A percentile compares a stretch with the other conserved stretches of the same genome.
These are phyloP conservation scores for Drosophila rubida DNA, from an alignment of 2,888 invertebrate species.

Conservation along the genomic window DNA sequence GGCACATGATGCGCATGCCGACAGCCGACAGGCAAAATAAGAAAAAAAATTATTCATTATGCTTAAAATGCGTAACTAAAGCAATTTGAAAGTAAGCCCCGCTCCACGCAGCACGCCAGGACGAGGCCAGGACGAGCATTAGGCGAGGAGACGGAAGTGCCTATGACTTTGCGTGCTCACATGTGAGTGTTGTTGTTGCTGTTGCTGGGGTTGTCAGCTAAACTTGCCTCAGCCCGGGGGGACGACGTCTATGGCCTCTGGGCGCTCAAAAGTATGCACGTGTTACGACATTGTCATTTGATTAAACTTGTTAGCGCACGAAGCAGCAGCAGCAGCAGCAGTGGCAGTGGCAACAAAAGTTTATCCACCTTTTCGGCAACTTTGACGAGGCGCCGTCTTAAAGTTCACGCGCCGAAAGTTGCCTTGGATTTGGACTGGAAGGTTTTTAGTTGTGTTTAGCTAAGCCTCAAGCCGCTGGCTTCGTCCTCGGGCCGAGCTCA, in stretches of 20 bases:
- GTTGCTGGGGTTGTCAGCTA: slow-evolving; percentile 15
- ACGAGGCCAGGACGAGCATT: not conserved
- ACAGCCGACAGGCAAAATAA: not conserved
- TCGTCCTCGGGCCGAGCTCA: not conserved
- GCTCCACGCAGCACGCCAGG: slow-evolving; percentile 38
- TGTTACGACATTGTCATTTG: slow-evolving; percentile 77
- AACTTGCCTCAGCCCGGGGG: slow-evolving; percentile 35
- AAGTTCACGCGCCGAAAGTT: slow-evolving; percentile 34
- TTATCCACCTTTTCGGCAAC: slow-evolving; percentile 44
- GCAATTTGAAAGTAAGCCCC: slow-evolving; percentile 70
- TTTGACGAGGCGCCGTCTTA: slow-evolving; percentile 47
- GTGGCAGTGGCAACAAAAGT: slow-evolving; percentile 38
- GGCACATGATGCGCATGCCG: slow-evolving; percentile 26
- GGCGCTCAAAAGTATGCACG: slow-evolving; percentile 68
- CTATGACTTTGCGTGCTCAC: slow-evolving; percentile 58
- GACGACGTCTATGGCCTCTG: slow-evolving; percentile 24
- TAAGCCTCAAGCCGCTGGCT: slow-evolving; percentile 13
- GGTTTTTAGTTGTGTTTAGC: slow-evolving; percentile 20
- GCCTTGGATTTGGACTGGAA: slow-evolving; percentile 23
- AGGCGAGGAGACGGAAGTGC: not conserved
- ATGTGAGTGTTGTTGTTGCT: slow-evolving; percentile 36
- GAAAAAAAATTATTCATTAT: slow-evolving; percentile 72
- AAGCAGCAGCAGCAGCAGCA: slow-evolving; percentile 8
- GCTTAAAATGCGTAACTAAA: slow-evolving; percentile 77
- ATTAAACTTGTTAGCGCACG: slow-evolving; percentile 77